These are phyloP conservation scores for Parnassius apollo DNA, from an alignment of 2,888 invertebrate species.

Conservation along the genomic window DNA sequence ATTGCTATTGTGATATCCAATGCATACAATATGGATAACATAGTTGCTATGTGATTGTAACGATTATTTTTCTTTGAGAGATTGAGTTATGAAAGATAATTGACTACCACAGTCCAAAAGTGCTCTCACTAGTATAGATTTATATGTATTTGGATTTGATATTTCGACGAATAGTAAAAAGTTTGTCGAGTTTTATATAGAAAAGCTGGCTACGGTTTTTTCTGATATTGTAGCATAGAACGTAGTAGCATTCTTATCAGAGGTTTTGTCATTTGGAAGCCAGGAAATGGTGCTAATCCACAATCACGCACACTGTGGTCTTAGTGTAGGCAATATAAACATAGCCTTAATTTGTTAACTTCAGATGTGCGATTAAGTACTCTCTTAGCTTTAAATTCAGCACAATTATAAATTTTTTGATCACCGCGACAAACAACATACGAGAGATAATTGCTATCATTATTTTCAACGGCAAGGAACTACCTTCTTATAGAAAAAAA, in stretches of 20 bases:
- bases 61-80: background rate
- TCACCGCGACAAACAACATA: background rate
- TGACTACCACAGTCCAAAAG: slow-evolving; percentile 1
- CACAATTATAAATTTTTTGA: background rate
- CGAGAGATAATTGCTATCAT: background rate
- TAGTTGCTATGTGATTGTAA: background rate
- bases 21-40: background rate
- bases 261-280: too few species aligned
- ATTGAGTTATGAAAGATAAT: background rate
- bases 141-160: background rate
- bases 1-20: background rate
- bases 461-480: too few species aligned
- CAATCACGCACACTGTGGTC: too few species aligned
- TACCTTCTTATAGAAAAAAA: too few species aligned
- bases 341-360: background rate
- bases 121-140: background rate
- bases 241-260: background rate
- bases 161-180: background rate
- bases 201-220: background rate
- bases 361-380: background rate
- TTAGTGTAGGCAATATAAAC: background rate
- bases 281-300: too few species aligned
- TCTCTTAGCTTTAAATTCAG: background rate
- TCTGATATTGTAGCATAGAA: background rate
- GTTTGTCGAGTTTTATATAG: background rate